Evolutionary conservation across 1,140 invertebrate species (phyloP).

Genomic region (Lethocerus indicus): DNA sequence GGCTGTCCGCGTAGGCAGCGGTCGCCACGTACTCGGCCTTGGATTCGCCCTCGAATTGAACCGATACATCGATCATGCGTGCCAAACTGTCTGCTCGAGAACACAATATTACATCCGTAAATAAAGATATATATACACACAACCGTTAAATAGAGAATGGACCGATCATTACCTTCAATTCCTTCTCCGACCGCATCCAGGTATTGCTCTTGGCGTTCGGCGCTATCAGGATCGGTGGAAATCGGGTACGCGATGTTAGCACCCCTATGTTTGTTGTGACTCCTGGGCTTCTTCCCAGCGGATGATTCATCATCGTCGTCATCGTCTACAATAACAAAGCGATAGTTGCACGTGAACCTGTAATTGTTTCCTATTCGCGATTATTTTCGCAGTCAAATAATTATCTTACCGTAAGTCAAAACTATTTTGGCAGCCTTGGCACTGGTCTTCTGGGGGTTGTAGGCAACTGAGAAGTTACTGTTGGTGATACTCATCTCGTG

Average conservation of each 20-base stretch:
- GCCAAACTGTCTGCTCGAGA: slow-evolving; percentile 23
- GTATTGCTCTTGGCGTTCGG: slow-evolving; percentile 29
- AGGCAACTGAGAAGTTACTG: slow-evolving; percentile 12
- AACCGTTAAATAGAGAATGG: no score
- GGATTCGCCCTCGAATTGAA: slow-evolving; percentile 29
- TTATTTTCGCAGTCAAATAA: no score
- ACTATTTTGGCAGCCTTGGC: slow-evolving; percentile 15
- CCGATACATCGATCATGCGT: slow-evolving; percentile 29
- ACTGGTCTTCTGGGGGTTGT: slow-evolving; percentile 17
- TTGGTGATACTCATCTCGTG: slow-evolving; percentile 15
- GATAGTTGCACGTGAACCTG: slow-evolving; percentile 5
- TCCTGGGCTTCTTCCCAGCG: slow-evolving; percentile 27
- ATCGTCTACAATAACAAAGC: slow-evolving; percentile 16
- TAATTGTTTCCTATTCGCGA: neutral
- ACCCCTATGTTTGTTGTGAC: slow-evolving; percentile 23
- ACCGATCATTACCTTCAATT: slow-evolving; percentile 25
- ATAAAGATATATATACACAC: no score
- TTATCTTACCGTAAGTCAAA: no score
- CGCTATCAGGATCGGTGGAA: slow-evolving; percentile 23
- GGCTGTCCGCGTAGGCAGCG: slow-evolving; percentile 28
- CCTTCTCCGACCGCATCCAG: slow-evolving; percentile 28
- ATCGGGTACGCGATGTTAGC: slow-evolving; percentile 27
- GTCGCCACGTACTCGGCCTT: slow-evolving; percentile 28
- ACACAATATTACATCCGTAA: no score
- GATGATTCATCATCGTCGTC: slow-evolving; percentile 23